Conservation (phyloP, 2,888 invertebrate genomes). For the Chrysina gloriosa region DNA sequence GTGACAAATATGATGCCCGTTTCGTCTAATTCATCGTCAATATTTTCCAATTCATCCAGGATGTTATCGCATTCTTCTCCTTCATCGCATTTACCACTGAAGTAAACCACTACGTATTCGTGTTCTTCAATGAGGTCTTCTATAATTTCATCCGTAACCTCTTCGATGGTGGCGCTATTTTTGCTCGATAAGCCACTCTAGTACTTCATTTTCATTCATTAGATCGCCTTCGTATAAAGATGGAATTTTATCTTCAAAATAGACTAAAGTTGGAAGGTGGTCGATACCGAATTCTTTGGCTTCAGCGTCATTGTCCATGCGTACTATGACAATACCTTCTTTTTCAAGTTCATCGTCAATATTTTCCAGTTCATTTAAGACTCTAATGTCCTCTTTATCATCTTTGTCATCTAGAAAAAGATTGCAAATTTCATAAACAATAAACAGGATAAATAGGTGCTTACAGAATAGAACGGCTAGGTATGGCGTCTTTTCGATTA, state of each 20-base stretch:
- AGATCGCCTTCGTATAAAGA: constrained; percentile 92
- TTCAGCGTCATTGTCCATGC: constrained; percentile 90
- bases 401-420: constrained; percentile 81
- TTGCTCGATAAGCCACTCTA: constrained; percentile 89
- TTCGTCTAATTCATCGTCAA: constrained; percentile 93
- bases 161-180: constrained; percentile 93
- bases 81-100: constrained; percentile 89
- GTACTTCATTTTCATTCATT: constrained; percentile 90
- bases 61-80: constrained; percentile 89
- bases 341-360: constrained; percentile 92
- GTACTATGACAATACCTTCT: constrained; percentile 89
- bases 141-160: constrained; percentile 92
- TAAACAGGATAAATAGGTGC: constrained; percentile 61
- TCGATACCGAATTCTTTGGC: constrained; percentile 92
- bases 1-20: constrained; percentile 94
- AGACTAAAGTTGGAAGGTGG: constrained; percentile 85
- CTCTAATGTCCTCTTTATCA: constrained; percentile 88
- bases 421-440: neutral
- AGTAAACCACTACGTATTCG: constrained; percentile 94
- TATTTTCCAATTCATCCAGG: constrained; percentile 87
- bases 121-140: constrained; percentile 87
- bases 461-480: constrained; percentile 93
- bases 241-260: constrained; percentile 92
- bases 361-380: constrained; percentile 89
- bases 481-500: constrained; percentile 83